Percentiles rank a stretch among this genome's conserved stretches.
These are phyloP conservation scores for Hippocampus barbouri DNA, from an alignment of 2,113 vertebrate species.

Conservation along the genomic window DNA sequence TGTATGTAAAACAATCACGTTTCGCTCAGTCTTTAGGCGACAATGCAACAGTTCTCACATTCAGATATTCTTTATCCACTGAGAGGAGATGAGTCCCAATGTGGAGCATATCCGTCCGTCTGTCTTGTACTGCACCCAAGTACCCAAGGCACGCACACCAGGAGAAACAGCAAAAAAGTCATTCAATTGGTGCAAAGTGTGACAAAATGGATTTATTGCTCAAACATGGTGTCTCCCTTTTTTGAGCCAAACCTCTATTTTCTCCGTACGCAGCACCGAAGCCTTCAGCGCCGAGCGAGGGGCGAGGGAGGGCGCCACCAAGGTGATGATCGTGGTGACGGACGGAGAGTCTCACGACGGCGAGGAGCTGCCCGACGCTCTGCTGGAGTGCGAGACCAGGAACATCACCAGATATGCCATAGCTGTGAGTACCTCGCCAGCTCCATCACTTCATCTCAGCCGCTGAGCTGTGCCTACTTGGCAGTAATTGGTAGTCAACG, in stretches of 20 bases:
- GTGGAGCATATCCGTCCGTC: too few relatives aligned
- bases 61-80: too few relatives aligned
- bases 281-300: constrained; percentile 82
- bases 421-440: constrained; percentile 74
- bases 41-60: too few relatives aligned
- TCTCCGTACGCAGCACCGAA: constrained; percentile 76
- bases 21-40: too few relatives aligned
- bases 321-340: constrained; percentile 92
- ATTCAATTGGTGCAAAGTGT: too few relatives aligned
- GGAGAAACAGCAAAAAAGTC: too few relatives aligned
- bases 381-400: constrained; percentile 79
- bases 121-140: too few relatives aligned
- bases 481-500: too few relatives aligned
- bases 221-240: not conserved
- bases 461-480: not conserved
- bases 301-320: constrained; percentile 80
- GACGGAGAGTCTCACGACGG: constrained; percentile 95
- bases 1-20: too few relatives aligned
- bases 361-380: constrained; percentile 80
- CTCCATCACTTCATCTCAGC: not conserved
- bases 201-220: too few relatives aligned
- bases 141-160: too few relatives aligned
- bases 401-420: constrained; percentile 91
- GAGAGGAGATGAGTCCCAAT: too few relatives aligned
- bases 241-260: not conserved